Base-by-base conservation (phyloP, 1,140 invertebrate species). In the Drosophila sp. region DNA sequence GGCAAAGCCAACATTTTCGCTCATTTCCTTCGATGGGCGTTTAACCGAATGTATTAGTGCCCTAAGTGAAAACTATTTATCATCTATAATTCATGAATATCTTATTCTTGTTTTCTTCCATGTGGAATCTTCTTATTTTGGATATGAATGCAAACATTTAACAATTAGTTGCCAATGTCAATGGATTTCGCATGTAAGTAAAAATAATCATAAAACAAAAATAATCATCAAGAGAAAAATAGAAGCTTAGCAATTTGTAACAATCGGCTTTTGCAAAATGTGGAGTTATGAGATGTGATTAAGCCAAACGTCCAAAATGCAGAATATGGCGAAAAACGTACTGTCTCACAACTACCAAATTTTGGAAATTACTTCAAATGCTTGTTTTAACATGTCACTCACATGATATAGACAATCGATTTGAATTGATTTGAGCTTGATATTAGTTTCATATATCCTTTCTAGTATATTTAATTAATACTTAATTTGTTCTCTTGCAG, bases 121-220 rank as follows among this genome's bases (percentile, higher is more conserved):
- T 75, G 47, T 73, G 35, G 54, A 32, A 27, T 23, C 40, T 10
- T 5, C n/a, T 29, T 55, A 10, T 10, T 29, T 55, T 47, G n/a
- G 33, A 35, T 8, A 35, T 8, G 33, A 1, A 8, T 35, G 33
- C 33, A 17, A 17, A 17, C 0, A 17, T 17, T 33, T 33, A 33
- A 33, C 54, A 79, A 61, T 75, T 60, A 62, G 72, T 50, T 72
- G 84, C 89, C 29, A 87, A 84, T 33, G 74, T 85, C 67, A 79
- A 76, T 69, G 76, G 87, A 35, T 79, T 92, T 44, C 79, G 87
- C 57, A 63, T 91, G 91, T 92, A 70, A 92, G 91, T 91, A 66
- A 2, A 25, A 23, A 7, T 8, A 23, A 25, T 32, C 10, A 7
- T 4, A 27, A 17, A 25, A 4, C 23, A 35, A 38, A 44, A 50